Evolutionary conservation across 2,888 invertebrate genomes (phyloP).

Genomic region (Nipponacmea schrenckii): DNA sequence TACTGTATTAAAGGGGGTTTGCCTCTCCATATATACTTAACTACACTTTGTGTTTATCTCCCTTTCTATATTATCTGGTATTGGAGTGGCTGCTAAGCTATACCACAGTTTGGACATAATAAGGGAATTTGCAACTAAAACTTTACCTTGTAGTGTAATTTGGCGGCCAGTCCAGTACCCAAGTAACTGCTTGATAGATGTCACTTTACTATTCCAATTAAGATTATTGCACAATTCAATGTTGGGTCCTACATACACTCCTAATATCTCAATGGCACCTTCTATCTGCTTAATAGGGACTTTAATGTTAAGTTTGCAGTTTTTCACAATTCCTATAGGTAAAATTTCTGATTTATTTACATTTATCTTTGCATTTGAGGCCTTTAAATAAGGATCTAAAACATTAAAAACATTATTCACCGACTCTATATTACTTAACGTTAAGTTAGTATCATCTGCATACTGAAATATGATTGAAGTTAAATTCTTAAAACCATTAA

Average conservation of each 20-base stretch:
- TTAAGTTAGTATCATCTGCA: slow-evolving; percentile 2
- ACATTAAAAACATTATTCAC: background rate
- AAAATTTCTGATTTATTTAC: slow-evolving; percentile 5
- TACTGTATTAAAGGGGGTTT: background rate
- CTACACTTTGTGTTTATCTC: background rate
- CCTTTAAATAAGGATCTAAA: slow-evolving; percentile 4
- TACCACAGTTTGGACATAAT: background rate
- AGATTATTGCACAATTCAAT: background rate
- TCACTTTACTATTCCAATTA: background rate
- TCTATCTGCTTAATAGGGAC: background rate
- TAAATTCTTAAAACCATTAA: background rate
- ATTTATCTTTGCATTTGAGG: background rate
- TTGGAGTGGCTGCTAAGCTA: background rate
- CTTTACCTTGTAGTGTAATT: slow-evolving; percentile 1
- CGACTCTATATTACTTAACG: background rate
- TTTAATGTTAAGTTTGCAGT: background rate
- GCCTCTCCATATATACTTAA: background rate
- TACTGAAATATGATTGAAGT: background rate
- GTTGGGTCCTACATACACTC: background rate
- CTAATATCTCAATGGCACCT: background rate
- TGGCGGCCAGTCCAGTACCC: background rate
- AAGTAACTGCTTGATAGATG: background rate
- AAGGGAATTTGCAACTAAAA: background rate
- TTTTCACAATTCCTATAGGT: background rate
- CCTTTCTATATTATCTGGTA: background rate